Evolutionary conservation across 2,888 invertebrate species (phyloP).

Genomic region (Scaptomyza polygonia): DNA sequence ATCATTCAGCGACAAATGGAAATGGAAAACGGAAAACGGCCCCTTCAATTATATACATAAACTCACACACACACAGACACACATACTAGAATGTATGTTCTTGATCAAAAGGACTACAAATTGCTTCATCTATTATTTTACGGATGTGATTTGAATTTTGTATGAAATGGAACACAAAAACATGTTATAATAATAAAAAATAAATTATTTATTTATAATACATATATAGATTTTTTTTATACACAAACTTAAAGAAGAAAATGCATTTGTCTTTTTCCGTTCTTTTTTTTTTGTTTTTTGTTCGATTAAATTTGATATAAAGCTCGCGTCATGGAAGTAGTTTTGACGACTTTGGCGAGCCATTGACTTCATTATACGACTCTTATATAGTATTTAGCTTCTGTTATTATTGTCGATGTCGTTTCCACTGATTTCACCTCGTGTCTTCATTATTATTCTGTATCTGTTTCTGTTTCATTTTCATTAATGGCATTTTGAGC

Average conservation of each 20-base stretch:
- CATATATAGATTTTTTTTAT: slow-evolving; percentile 42
- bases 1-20: neutral
- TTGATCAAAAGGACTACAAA: neutral
- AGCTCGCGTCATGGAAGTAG: neutral
- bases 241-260: slow-evolving; percentile 50
- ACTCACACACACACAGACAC: too few relatives aligned
- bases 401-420: slow-evolving; percentile 23
- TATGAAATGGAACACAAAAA: slow-evolving; percentile 1
- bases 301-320: neutral
- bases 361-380: slow-evolving; percentile 5
- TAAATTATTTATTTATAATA: slow-evolving; percentile 64
- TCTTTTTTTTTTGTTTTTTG: too few relatives aligned
- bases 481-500: slow-evolving; percentile 58
- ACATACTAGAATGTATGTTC: too few relatives aligned
- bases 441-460: slow-evolving; percentile 10
- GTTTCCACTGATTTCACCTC: slow-evolving; percentile 15
- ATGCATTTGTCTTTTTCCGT: slow-evolving; percentile 28
- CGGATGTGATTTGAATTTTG: too few relatives aligned
- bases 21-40: neutral
- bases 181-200: slow-evolving; percentile 49
- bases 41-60: neutral
- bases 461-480: too few relatives aligned
- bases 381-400: slow-evolving; percentile 28
- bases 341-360: slow-evolving; percentile 18
- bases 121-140: neutral